phyloP scores from a whole-genome alignment of 2,888 invertebrate species.

The Lasioglossum pauxillum region DNA sequence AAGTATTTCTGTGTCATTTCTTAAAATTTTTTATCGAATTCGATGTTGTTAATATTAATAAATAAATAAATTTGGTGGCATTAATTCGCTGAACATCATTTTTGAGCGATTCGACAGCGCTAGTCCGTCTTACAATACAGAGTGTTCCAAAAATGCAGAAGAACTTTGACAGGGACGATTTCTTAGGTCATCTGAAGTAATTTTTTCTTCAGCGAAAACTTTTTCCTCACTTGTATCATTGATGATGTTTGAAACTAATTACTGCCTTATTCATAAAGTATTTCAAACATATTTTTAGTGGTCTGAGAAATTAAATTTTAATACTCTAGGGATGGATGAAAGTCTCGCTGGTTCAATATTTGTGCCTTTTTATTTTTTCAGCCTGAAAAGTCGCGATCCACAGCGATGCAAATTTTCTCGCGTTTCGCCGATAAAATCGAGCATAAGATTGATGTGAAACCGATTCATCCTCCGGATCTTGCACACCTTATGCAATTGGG shows the following conservation, averaged over 20 bases:
- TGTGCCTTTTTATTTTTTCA: constrained; percentile 69
- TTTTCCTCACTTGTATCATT: no score
- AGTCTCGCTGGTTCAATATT: neutral
- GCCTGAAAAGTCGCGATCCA: constrained; percentile 86
- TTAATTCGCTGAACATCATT: neutral
- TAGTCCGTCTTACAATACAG: no score
- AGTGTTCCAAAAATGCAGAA: no score
- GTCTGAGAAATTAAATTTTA: neutral
- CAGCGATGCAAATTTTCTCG: constrained; percentile 86
- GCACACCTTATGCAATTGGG: constrained; percentile 87
- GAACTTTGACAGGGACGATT: no score
- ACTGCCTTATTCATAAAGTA: neutral
- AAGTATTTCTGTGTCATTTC: no score
- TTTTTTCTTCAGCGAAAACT: no score
- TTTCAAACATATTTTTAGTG: neutral
- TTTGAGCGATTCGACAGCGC: neutral
- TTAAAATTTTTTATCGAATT: no score
- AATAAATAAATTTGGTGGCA: neutral
- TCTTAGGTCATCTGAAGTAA: no score
- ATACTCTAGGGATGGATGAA: neutral
- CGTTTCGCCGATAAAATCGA: constrained; percentile 86
- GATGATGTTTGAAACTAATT: no score
- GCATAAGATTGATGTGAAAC: constrained; percentile 86
- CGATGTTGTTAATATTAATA: no score
- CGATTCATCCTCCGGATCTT: constrained; percentile 88